Evolutionary conservation across 2,113 vertebrate species (phyloP).

Genomic region (Pycnonotus jocosus): DNA sequence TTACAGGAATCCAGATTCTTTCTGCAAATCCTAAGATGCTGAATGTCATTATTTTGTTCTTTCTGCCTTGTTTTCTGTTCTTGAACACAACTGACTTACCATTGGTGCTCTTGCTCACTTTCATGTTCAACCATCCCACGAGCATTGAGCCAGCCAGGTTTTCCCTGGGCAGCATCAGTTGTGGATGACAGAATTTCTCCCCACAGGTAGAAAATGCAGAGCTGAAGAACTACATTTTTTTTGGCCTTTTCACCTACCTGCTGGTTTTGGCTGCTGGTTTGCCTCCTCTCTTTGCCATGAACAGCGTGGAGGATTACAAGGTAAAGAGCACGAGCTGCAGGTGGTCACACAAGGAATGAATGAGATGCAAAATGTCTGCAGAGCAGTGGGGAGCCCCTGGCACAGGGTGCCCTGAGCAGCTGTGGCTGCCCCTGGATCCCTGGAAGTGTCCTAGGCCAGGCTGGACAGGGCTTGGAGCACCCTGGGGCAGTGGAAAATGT

Average conservation of each 20-base stretch:
- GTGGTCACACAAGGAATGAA: rapidly evolving
- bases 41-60: neutral
- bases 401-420: neutral
- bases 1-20: neutral
- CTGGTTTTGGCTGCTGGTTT: slow-evolving; percentile 69
- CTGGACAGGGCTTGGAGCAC: rapidly evolving
- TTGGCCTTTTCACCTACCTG: neutral
- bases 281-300: slow-evolving; percentile 82
- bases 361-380: rapidly evolving
- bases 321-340: slow-evolving; percentile 21
- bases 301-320: slow-evolving; percentile 80
- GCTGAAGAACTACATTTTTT: rapidly evolving
- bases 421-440: neutral
- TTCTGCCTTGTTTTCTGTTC: neutral
- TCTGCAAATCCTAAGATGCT: neutral
- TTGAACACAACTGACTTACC: neutral
- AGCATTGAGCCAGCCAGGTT: rapidly evolving
- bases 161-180: neutral
- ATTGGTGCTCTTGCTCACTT: neutral
- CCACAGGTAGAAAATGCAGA: rapidly evolving
- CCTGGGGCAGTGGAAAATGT: neutral
- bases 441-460: neutral
- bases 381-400: neutral
- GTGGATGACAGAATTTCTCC: neutral
- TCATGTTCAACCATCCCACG: rapidly evolving